These are phyloP conservation scores for Apogon hyalosoma DNA, from an alignment of 2,797 vertebrate species.

Conservation along the genomic window DNA sequence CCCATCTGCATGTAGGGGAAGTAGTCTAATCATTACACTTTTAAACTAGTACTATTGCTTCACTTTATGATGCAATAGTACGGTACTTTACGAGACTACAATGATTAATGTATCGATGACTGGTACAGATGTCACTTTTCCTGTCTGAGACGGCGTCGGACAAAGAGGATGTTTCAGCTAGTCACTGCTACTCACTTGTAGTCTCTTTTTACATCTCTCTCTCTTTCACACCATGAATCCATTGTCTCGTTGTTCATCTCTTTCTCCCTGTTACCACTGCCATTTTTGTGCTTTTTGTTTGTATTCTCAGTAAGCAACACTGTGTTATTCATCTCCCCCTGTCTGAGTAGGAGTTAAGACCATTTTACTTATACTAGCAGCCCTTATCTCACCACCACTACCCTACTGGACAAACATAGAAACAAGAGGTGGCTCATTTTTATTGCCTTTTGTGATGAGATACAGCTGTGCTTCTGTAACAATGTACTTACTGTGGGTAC, in stretches of 20 bases:
- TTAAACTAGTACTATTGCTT: too few relatives aligned
- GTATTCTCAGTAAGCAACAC: neutral
- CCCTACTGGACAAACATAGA: slow-evolving; percentile 1
- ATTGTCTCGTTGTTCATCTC: neutral
- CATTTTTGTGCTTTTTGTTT: slow-evolving; percentile 3
- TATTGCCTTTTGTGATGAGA: slow-evolving; percentile 53
- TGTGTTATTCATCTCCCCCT: slow-evolving; percentile 4
- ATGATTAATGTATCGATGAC: slow-evolving; percentile 17
- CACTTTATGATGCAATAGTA: neutral
- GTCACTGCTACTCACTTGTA: neutral
- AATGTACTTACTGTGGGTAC: slow-evolving; percentile 54
- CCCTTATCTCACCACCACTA: slow-evolving; percentile 15
- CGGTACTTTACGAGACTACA: neutral
- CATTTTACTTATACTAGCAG: slow-evolving; percentile 18
- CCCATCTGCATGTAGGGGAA: too few relatives aligned
- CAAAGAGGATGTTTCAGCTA: slow-evolving; percentile 17
- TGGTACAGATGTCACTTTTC: slow-evolving; percentile 39
- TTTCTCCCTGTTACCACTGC: neutral
- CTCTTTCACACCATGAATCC: neutral
- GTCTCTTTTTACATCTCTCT: neutral
- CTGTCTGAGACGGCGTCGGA: slow-evolving; percentile 39
- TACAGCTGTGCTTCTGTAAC: slow-evolving; percentile 58
- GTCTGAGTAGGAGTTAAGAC: slow-evolving; percentile 25
- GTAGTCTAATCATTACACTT: too few relatives aligned
- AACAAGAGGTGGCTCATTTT: slow-evolving; percentile 19